Conservation (phyloP, 2,888 invertebrate genomes). For the Endomychus coccineus region DNA sequence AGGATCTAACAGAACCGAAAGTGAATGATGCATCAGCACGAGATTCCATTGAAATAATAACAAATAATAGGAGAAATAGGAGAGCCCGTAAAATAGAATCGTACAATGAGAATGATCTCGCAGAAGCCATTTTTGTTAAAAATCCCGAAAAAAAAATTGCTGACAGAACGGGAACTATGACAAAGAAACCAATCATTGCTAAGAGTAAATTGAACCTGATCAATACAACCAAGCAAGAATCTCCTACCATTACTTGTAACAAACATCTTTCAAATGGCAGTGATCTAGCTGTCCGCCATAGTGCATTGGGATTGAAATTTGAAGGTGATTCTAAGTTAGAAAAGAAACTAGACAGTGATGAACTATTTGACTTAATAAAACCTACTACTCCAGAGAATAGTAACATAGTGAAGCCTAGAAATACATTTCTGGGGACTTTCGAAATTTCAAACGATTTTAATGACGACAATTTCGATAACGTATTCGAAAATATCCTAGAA, state of each 20-base stretch:
- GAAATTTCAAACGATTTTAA: conserved; percentile 24
- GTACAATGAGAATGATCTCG: conserved; percentile 34
- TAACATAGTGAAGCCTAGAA: conserved; percentile 21
- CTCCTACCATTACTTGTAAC: neutral
- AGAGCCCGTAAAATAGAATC: conserved; percentile 31
- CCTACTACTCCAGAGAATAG: conserved; percentile 25
- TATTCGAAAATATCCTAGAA: conserved; percentile 27
- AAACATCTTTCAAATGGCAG: too few species aligned
- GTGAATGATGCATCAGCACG: neutral
- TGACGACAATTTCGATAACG: conserved; percentile 26
- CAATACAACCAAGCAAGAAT: neutral
- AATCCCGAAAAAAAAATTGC: too few species aligned
- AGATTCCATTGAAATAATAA: neutral
- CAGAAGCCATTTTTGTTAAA: conserved; percentile 31
- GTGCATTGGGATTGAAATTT: too few species aligned
- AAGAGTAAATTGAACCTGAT: too few species aligned
- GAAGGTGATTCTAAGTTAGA: too few species aligned
- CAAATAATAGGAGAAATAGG: conserved; percentile 16
- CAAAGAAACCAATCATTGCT: neutral
- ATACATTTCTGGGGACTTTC: conserved; percentile 20
- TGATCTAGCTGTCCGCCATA: too few species aligned
- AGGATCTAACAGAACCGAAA: too few species aligned
- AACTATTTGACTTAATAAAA: conserved; percentile 33
- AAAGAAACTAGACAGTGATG: conserved; percentile 30
- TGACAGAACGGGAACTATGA: neutral